phyloP scores from a whole-genome alignment of 1,140 invertebrate species.

The Penaeus indicus region DNA sequence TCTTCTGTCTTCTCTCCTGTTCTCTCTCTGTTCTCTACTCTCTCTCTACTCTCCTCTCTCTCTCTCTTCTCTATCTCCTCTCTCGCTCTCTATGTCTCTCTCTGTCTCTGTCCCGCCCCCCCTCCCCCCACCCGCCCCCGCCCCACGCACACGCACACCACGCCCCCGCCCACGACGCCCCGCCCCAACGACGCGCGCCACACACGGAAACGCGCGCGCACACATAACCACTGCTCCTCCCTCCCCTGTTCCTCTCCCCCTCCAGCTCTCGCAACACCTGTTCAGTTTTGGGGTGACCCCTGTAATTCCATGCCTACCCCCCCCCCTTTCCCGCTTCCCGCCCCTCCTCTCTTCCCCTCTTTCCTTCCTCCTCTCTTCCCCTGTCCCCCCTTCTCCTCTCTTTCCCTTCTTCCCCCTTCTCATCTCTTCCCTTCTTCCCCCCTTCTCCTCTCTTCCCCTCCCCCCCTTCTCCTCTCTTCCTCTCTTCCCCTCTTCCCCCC shows the following conservation, averaged over 20 bases:
- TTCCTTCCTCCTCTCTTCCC: not conserved
- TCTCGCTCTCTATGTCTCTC: too few species aligned
- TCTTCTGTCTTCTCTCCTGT: too few species aligned
- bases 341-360: slow-evolving; percentile 4
- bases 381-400: not conserved
- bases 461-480: not conserved
- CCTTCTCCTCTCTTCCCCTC: not conserved
- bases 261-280: not conserved
- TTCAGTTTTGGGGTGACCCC: not conserved
- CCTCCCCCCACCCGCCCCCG: too few species aligned
- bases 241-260: too few species aligned
- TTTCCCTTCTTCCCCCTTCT: not conserved
- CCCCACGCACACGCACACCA: not conserved
- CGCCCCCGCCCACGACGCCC: not conserved
- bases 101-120: too few species aligned
- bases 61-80: too few species aligned
- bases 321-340: not conserved
- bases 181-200: not conserved
- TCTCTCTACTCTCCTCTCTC: too few species aligned
- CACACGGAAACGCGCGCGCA: not conserved
- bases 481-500: not conserved
- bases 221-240: too few species aligned
- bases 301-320: not conserved
- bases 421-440: not conserved
- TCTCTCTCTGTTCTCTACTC: too few species aligned